A percentile compares a stretch with the other conserved stretches of the same genome.
These are phyloP conservation scores for Redunca redunca DNA, from an alignment of 2,113 vertebrate species.

Conservation along the genomic window DNA sequence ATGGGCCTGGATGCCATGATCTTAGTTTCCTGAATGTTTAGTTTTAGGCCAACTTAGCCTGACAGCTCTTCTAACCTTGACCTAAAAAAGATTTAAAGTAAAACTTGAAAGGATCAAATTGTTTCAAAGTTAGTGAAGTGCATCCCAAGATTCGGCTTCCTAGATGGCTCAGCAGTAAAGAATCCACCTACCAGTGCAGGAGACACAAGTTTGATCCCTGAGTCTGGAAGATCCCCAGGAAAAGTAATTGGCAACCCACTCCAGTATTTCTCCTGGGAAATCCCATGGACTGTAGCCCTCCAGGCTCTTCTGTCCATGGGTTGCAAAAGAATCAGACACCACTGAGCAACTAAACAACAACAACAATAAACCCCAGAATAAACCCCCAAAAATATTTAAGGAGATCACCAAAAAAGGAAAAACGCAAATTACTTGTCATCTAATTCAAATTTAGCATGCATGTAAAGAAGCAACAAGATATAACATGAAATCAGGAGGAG, in stretches of 20 bases:
- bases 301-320: neutral
- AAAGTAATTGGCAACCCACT: neutral
- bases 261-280: neutral
- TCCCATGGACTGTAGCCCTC: neutral
- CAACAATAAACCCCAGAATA: neutral
- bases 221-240: neutral
- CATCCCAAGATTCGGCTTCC: neutral
- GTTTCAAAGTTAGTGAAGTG: neutral
- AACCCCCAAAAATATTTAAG: neutral
- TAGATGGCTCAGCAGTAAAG: neutral
- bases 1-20: neutral
- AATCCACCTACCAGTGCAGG: neutral
- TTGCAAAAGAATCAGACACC: neutral
- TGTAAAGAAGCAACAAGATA: slow-evolving; percentile 1
- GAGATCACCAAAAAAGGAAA: neutral
- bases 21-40: neutral
- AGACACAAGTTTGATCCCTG: neutral
- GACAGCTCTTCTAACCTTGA: neutral
- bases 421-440: neutral
- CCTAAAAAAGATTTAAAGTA: neutral
- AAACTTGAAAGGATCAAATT: neutral
- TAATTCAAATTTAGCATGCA: neutral
- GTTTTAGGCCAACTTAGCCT: neutral
- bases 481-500: neutral
- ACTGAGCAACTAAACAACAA: neutral